Percentiles rank a stretch among this genome's conserved stretches.
phyloP scores from a whole-genome alignment of 2,888 invertebrate species.

The Ariolimax columbianus region DNA sequence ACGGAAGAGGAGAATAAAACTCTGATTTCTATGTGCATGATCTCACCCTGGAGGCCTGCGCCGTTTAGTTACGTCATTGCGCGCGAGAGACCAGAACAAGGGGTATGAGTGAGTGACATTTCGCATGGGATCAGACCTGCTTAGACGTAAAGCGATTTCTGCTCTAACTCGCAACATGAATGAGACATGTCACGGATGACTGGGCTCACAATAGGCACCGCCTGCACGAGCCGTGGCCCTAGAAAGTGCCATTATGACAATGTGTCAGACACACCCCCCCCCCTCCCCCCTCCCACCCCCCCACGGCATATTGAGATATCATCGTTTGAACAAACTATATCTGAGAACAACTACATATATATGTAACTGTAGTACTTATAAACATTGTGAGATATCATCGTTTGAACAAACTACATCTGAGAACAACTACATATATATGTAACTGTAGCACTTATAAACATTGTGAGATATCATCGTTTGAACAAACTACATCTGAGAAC shows the following conservation, averaged over 20 bases:
- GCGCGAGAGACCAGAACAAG: background rate
- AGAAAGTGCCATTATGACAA: too few species aligned
- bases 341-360: background rate
- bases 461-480: too few species aligned
- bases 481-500: too few species aligned
- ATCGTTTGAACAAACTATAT: background rate
- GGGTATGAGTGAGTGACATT: background rate
- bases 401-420: too few species aligned
- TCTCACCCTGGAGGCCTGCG: background rate
- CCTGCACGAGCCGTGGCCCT: background rate
- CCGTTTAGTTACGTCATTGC: constrained; percentile 33
- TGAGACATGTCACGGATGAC: background rate
- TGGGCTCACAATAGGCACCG: background rate
- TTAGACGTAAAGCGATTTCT: background rate
- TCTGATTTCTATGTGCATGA: constrained; percentile 8
- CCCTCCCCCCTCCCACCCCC: too few species aligned
- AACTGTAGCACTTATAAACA: too few species aligned
- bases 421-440: too few species aligned
- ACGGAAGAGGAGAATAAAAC: background rate
- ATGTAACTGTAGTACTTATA: too few species aligned
- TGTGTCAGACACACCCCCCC: too few species aligned
- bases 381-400: too few species aligned
- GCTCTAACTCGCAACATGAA: background rate
- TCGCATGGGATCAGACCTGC: background rate
- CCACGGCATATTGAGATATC: background rate